phyloP scores from a whole-genome alignment of 2,888 invertebrate genomes.

The Sarcophaga rosellei region DNA sequence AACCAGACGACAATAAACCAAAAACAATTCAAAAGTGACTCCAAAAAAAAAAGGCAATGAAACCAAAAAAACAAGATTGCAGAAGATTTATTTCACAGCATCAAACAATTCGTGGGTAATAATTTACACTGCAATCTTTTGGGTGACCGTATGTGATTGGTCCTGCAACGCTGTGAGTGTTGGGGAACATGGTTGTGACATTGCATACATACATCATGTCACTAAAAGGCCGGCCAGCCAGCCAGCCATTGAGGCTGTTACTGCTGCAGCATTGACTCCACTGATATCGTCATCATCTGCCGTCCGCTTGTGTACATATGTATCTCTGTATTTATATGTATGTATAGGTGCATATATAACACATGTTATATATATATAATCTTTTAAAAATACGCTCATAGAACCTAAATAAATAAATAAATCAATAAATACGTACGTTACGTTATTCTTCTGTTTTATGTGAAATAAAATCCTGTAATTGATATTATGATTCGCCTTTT shows the following conservation, averaged over 20 bases:
- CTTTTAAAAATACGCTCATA: slow-evolving; percentile 58
- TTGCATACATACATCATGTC: slow-evolving; percentile 58
- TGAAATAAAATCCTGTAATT: slow-evolving; percentile 66
- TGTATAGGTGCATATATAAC: too few species aligned
- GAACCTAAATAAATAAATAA: slow-evolving; percentile 57
- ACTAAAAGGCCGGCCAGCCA: background rate
- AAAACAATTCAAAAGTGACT: slow-evolving; percentile 53
- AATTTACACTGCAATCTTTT: slow-evolving; percentile 76
- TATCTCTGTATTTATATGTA: background rate
- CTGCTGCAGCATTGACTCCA: background rate
- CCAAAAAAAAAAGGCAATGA: slow-evolving; percentile 9
- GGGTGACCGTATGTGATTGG: slow-evolving; percentile 53
- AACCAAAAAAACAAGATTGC: slow-evolving; percentile 73
- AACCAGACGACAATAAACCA: slow-evolving; percentile 53
- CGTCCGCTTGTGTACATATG: background rate
- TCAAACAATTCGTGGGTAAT: slow-evolving; percentile 78
- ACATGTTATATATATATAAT: slow-evolving; percentile 37
- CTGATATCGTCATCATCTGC: slow-evolving; percentile 25
- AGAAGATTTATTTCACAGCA: slow-evolving; percentile 78
- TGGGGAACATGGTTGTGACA: slow-evolving; percentile 47
- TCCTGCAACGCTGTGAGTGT: slow-evolving; percentile 6
- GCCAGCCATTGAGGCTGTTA: background rate
- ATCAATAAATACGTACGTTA: slow-evolving; percentile 49
- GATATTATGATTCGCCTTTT: slow-evolving; percentile 53
- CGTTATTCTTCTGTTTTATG: slow-evolving; percentile 31